Percentiles rank a stretch among this genome's conserved stretches.
Evolutionary conservation across 2,797 vertebrate genomes (phyloP).

Genomic region (Melanotaenia pygmaea): DNA sequence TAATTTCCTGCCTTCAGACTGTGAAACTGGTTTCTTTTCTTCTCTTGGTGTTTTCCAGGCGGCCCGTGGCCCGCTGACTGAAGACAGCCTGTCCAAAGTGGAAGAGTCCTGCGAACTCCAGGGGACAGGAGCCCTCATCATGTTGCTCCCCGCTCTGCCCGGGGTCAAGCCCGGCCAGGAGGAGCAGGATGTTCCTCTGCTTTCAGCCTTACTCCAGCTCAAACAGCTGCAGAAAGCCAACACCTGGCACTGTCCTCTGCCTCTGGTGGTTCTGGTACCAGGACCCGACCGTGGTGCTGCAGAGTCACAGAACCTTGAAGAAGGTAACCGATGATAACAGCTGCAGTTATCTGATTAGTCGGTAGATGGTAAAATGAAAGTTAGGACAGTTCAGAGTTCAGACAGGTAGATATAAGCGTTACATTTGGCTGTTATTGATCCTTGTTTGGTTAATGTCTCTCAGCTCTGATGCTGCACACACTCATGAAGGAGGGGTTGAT

Average conservation of each 20-base stretch:
- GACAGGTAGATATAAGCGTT: not conserved
- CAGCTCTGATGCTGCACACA: constrained; percentile 89
- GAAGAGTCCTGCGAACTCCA: constrained; percentile 87
- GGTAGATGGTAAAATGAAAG: no score
- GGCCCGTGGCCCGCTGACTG: constrained; percentile 82
- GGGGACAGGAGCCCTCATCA: constrained; percentile 87
- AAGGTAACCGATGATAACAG: constrained; percentile 79
- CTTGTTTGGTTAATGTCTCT: constrained; percentile 10
- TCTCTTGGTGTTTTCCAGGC: constrained; percentile 72
- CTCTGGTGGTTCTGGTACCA: constrained; percentile 88
- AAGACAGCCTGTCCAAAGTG: constrained; percentile 75
- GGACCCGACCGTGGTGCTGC: constrained; percentile 40
- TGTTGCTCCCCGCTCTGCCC: constrained; percentile 85
- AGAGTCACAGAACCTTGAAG: constrained; percentile 79
- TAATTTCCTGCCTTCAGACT: not conserved
- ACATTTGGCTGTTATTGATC: not conserved
- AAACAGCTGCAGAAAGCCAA: constrained; percentile 92
- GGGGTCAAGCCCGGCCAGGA: constrained; percentile 49
- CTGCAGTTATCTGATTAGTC: not conserved
- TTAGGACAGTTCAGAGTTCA: not conserved
- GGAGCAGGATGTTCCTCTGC: constrained; percentile 88
- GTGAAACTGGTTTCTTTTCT: not conserved
- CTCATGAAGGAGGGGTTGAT: constrained; percentile 89
- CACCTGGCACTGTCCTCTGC: constrained; percentile 86
- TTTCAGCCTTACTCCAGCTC: constrained; percentile 91